Evolutionary conservation across 2,888 invertebrate genomes (phyloP), one percentile per base, ranked within the genome.

Genomic region (Rhingia rostrata): DNA sequence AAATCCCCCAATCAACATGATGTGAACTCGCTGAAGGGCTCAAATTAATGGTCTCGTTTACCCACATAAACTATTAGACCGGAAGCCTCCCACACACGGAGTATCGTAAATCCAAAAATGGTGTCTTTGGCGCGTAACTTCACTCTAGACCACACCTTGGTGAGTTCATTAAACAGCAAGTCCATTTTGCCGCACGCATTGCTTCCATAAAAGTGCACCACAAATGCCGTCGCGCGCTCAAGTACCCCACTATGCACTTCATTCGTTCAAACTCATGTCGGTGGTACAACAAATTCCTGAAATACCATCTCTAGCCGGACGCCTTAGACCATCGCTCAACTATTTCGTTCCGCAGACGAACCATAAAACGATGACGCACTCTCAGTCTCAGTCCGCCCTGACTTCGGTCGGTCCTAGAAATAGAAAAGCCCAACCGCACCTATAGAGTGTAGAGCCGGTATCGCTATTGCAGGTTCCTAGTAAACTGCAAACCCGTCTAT

Each of bases 281-380:
- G 53, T 35, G 66, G 7, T 32, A 35, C 32, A 69, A 6, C 22
- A 61, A 43, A 67, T 77, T 77, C 77, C 47, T 61, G n/a, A 54
- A 54, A 77, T 69, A 6, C 53, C 60, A 12, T 43, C 37, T 22
- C 14, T 39, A 22, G 33, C 49, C 53, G 60, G n/a, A 63, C 64
- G 39, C 9, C 41, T 35, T 63, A 49, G 51, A 22, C 60, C 37
- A 61, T 12, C 41, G 22, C 30, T 72, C 47, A 45, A 37, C 39
- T 10, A 53, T 72, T 49, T 32, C 35, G 45, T 67, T 39, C 61
- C 67, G 22, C 22, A 83, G 83, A 66, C 79, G 32, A 67, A 53
- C 67, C 67, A 79, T 63, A 67, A 43, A 54, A 78, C 32, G 63
- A 84, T 69, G 79, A 79, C 83, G 64, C 73, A 79, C 73, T 69